Percentiles rank a stretch among this genome's conserved stretches.
phyloP scores from a whole-genome alignment of 1,140 invertebrate genomes.

The Hypothenemus hampei region DNA sequence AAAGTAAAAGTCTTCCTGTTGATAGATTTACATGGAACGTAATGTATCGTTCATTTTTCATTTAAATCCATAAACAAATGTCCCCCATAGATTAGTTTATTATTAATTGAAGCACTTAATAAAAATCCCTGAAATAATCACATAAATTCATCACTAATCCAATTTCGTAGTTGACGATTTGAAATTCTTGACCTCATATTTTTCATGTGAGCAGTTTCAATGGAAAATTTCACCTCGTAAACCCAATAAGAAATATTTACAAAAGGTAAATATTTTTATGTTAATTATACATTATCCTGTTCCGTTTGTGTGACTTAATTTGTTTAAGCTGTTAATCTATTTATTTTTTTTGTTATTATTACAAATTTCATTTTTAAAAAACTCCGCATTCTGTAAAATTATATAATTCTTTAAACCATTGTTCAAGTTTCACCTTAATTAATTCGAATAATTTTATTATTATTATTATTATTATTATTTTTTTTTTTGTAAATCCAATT shows the following conservation, averaged over 20 bases:
- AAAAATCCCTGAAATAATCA: constrained; percentile 4
- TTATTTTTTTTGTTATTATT: too few relatives aligned
- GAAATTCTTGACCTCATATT: constrained; percentile 6
- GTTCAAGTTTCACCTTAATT: too few relatives aligned
- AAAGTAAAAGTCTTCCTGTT: not conserved
- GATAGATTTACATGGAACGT: not conserved
- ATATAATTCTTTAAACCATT: too few relatives aligned
- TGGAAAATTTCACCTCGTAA: not conserved
- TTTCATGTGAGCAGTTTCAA: not conserved
- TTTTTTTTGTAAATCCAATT: too few relatives aligned
- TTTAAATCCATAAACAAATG: not conserved
- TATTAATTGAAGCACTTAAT: constrained; percentile 6
- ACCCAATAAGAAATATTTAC: not conserved
- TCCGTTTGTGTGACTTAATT: not conserved
- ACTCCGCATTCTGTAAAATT: not conserved
- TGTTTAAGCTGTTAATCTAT: not conserved
- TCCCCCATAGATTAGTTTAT: constrained; percentile 1
- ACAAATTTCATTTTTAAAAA: not conserved
- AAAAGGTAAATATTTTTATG: not conserved
- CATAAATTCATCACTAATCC: constrained; percentile 8
- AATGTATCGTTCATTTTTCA: not conserved
- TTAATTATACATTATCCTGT: not conserved
- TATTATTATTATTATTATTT: too few relatives aligned
- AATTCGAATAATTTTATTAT: too few relatives aligned
- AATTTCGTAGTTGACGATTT: not conserved